A percentile compares a stretch with the other conserved stretches of the same genome.
phyloP scores from a whole-genome alignment of 1,140 invertebrate species.

The Pogonus chalceus region DNA sequence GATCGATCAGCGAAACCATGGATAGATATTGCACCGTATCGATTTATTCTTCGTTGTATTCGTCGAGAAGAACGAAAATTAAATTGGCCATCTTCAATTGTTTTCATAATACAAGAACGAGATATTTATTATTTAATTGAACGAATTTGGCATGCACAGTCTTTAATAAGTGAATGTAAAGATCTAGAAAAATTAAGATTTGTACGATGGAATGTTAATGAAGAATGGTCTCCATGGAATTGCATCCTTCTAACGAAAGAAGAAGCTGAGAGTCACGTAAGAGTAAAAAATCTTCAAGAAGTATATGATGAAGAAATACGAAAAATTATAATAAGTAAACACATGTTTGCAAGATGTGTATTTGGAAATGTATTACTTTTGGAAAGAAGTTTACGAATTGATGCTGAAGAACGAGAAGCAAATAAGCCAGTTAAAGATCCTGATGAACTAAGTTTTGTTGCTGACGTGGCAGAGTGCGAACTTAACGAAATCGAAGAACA shows the following conservation, averaged over 20 bases:
- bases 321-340: slow-evolving; percentile 35
- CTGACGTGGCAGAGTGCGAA: too few relatives aligned
- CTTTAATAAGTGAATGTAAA: slow-evolving; percentile 47
- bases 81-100: slow-evolving; percentile 44
- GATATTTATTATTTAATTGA: slow-evolving; percentile 55
- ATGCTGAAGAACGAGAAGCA: neutral
- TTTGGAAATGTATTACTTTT: neutral
- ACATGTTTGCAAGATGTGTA: slow-evolving; percentile 32
- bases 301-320: slow-evolving; percentile 45
- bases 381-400: neutral
- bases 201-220: slow-evolving; percentile 44
- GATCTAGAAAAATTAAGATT: slow-evolving; percentile 48
- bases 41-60: slow-evolving; percentile 47
- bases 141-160: slow-evolving; percentile 56
- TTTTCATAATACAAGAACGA: slow-evolving; percentile 48
- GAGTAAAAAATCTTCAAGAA: slow-evolving; percentile 37
- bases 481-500: too few relatives aligned
- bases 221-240: slow-evolving; percentile 64
- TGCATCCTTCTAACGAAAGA: slow-evolving; percentile 53
- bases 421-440: neutral
- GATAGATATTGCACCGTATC: slow-evolving; percentile 49
- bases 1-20: slow-evolving; percentile 38
- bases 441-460: too few relatives aligned
- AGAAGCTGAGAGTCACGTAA: slow-evolving; percentile 51
- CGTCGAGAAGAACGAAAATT: slow-evolving; percentile 45